Conservation (phyloP, 64 coral and sea anemone genomes). For the Dendronephthya gigantea region DNA sequence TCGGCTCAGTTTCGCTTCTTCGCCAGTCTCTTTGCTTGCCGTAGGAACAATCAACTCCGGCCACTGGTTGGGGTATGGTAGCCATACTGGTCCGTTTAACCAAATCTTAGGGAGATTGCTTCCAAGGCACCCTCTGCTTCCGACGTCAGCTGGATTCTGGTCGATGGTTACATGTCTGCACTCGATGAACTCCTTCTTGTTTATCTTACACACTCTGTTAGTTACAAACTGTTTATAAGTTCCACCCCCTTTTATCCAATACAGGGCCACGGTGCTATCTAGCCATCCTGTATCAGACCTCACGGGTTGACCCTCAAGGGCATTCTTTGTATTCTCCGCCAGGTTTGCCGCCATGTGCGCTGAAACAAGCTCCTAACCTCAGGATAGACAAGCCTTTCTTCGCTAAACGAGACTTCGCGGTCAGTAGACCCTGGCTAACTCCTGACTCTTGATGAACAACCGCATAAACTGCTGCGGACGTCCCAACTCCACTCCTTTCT, state of each 20-base stretch:
- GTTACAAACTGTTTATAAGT: constrained; percentile 33
- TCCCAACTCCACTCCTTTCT: neutral
- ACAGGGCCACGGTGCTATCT: constrained; percentile 21
- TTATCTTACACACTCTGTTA: constrained; percentile 39
- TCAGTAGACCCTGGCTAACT: neutral
- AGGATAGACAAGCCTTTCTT: constrained; percentile 12
- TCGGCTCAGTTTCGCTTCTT: neutral
- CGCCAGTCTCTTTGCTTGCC: neutral
- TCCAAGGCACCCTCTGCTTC: constrained; percentile 19
- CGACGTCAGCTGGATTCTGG: constrained; percentile 32
- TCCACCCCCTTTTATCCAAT: constrained; percentile 29
- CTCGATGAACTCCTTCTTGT: neutral
- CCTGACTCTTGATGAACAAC: neutral
- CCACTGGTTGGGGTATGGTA: constrained; percentile 9
- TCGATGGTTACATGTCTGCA: constrained; percentile 12
- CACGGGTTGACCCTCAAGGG: constrained; percentile 10
- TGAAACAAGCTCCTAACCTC: constrained; percentile 24
- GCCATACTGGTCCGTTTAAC: constrained; percentile 32
- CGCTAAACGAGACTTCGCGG: neutral
- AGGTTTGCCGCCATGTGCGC: constrained; percentile 26
- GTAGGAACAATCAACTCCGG: neutral
- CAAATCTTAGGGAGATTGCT: neutral
- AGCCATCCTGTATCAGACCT: neutral
- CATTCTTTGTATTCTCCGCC: neutral
- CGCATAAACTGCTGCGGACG: neutral